These are phyloP conservation scores for Zhuqinia jingwanae DNA, from an alignment of 2,888 invertebrate species.

Conservation along the genomic window DNA sequence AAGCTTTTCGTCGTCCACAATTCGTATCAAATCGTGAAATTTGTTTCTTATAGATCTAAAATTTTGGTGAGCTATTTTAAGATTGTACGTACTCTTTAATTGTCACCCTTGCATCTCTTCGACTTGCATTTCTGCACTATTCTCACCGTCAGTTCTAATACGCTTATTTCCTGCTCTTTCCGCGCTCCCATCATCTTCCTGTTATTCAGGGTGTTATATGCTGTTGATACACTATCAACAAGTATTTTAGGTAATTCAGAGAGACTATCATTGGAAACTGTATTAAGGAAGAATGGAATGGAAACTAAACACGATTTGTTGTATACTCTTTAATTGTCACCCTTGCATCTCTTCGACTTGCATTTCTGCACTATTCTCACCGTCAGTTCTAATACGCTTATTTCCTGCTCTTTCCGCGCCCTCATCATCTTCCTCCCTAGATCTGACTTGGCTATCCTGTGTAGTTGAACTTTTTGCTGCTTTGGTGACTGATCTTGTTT, in stretches of 20 bases:
- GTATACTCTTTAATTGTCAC: conserved; percentile 12
- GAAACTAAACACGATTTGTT: too few species aligned
- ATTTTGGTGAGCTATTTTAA: conserved; percentile 44
- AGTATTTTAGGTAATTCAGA: too few species aligned
- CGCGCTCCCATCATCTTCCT: neutral
- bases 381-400: too few species aligned
- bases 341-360: neutral
- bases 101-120: neutral
- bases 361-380: neutral
- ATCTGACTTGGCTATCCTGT: too few species aligned
- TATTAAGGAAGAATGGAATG: too few species aligned
- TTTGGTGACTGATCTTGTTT: too few species aligned
- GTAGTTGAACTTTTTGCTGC: neutral
- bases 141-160: neutral
- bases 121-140: neutral
- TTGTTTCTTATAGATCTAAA: conserved; percentile 46
- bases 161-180: neutral
- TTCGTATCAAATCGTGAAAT: neutral
- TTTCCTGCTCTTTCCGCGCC: neutral
- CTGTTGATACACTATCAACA: neutral
- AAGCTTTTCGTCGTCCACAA: neutral
- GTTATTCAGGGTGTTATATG: too few species aligned
- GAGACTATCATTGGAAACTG: too few species aligned
- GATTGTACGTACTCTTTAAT: conserved; percentile 1
- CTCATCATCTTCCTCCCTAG: neutral